Conservation (phyloP, 2,888 invertebrate species). For the Harpalus rufipes region DNA sequence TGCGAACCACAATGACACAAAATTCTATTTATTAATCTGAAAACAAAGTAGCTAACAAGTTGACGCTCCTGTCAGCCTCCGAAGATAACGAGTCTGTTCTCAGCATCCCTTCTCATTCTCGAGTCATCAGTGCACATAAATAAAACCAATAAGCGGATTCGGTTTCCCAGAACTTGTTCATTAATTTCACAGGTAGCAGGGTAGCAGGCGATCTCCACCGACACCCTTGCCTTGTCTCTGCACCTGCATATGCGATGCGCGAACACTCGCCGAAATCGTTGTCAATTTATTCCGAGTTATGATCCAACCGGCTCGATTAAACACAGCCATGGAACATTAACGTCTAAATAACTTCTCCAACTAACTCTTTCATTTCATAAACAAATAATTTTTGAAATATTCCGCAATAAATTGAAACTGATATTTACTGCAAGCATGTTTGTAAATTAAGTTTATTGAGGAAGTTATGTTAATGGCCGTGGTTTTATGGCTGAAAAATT, state of each 20-base stretch:
- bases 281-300: slow-evolving; percentile 58
- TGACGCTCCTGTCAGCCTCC: slow-evolving; percentile 19
- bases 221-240: slow-evolving; percentile 22
- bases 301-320: slow-evolving; percentile 23
- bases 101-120: slow-evolving; percentile 23
- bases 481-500: slow-evolving; percentile 29
- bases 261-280: slow-evolving; percentile 28
- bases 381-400: slow-evolving; percentile 56
- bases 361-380: slow-evolving; percentile 37
- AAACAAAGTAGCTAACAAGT: slow-evolving; percentile 56
- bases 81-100: slow-evolving; percentile 41
- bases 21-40: not conserved
- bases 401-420: slow-evolving; percentile 46
- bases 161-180: slow-evolving; percentile 65
- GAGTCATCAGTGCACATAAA: slow-evolving; percentile 56
- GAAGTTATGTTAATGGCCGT: slow-evolving; percentile 24
- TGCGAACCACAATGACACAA: not conserved
- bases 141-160: slow-evolving; percentile 63
- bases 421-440: slow-evolving; percentile 48
- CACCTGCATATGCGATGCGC: slow-evolving; percentile 17
- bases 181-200: slow-evolving; percentile 66
- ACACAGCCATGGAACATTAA: slow-evolving; percentile 40
- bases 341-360: slow-evolving; percentile 43
- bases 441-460: slow-evolving; percentile 45
- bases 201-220: slow-evolving; percentile 13